These are phyloP conservation scores for Steinernema khuongi DNA, from an alignment of 1,140 invertebrate species.

Conservation along the genomic window DNA sequence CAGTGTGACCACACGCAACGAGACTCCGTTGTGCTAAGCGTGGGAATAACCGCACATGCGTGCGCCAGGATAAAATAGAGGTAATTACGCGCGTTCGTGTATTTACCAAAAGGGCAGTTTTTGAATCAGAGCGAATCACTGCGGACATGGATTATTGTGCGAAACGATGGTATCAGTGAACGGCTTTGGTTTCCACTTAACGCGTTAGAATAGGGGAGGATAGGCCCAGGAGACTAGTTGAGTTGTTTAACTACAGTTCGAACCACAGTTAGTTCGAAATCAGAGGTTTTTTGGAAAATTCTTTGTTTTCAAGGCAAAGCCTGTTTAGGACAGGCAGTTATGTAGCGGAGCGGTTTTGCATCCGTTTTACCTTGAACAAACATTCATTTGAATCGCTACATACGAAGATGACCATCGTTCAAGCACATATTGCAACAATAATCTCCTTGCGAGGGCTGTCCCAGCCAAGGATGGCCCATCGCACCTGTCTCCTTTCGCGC, in stretches of 20 bases:
- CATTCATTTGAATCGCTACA: too few species aligned
- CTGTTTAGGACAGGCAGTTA: too few species aligned
- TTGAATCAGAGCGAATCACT: neutral
- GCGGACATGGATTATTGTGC: neutral
- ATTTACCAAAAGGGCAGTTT: neutral
- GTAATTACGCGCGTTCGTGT: neutral
- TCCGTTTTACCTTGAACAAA: too few species aligned
- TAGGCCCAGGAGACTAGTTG: too few species aligned
- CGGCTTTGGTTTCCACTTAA: too few species aligned
- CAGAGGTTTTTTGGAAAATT: too few species aligned
- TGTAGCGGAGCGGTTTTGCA: too few species aligned
- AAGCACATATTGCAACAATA: conserved; percentile 5
- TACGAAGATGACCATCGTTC: neutral
- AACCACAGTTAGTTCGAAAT: too few species aligned
- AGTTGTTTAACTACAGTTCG: too few species aligned
- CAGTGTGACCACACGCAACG: neutral
- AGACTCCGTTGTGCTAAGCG: neutral
- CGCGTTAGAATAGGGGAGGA: too few species aligned
- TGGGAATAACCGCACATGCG: conserved; percentile 2
- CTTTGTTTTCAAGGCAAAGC: too few species aligned
- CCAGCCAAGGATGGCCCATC: neutral
- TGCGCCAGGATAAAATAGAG: neutral
- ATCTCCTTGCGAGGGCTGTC: neutral
- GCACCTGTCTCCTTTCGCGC: conserved; percentile 9
- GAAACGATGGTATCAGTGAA: neutral